Conservation (phyloP, 2,113 vertebrate genomes). For the Casuarius casuarius region DNA sequence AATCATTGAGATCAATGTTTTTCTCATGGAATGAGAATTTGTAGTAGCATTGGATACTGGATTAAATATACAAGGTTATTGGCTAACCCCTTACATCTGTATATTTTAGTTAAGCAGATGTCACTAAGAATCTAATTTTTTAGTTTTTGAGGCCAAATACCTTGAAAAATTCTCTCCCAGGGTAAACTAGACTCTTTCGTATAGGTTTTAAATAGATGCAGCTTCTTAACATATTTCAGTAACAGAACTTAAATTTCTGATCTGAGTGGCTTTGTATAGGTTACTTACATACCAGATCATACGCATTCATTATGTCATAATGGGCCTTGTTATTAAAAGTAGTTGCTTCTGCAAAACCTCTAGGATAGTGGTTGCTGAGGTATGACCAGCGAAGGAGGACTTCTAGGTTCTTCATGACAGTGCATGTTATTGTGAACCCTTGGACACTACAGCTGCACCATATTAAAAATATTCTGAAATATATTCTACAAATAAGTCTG, state of each 20-base stretch:
- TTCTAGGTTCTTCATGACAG: conserved; percentile 66
- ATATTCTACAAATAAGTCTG: conserved; percentile 70
- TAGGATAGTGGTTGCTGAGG: conserved; percentile 68
- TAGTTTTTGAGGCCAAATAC: background rate
- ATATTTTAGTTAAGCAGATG: conserved; percentile 12
- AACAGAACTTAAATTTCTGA: conserved; percentile 54
- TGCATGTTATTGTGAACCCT: conserved; percentile 77
- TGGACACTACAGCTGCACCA: conserved; percentile 76
- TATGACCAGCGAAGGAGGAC: conserved; percentile 63
- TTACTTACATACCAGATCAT: conserved; percentile 62
- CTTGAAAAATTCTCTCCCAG: conserved; percentile 50
- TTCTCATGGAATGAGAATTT: conserved; percentile 47
- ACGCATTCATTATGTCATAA: conserved; percentile 48
- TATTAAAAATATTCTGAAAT: conserved; percentile 71
- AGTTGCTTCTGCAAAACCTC: conserved; percentile 70
- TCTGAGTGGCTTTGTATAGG: conserved; percentile 51
- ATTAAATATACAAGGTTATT: conserved; percentile 33
- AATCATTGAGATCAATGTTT: background rate
- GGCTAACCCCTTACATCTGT: conserved; percentile 13
- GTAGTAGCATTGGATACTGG: background rate
- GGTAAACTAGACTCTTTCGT: conserved; percentile 60
- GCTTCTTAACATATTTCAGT: conserved; percentile 62
- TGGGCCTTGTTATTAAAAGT: conserved; percentile 73
- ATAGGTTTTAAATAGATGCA: conserved; percentile 66
- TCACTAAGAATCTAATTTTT: background rate